phyloP scores from a whole-genome alignment of 2,888 invertebrate species.

The Venustoraphidia nigricollis region DNA sequence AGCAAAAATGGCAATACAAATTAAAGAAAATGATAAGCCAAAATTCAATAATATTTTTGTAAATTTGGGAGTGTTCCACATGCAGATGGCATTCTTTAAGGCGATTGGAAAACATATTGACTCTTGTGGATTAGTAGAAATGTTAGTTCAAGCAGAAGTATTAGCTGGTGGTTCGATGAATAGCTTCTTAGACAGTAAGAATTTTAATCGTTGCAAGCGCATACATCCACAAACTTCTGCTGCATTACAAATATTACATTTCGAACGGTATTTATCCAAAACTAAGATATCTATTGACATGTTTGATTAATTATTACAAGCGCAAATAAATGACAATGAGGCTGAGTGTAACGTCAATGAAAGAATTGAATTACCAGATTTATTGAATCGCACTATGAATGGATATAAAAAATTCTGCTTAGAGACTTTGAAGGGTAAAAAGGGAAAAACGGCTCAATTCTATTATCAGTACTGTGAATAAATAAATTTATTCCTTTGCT shows the following conservation, averaged over 20 bases:
- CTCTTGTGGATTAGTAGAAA: constrained; percentile 7
- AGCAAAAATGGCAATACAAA: constrained; percentile 13
- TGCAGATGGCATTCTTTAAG: neutral
- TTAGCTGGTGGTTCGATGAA: constrained; percentile 17
- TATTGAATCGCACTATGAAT: constrained; percentile 11
- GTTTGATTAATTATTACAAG: constrained; percentile 12
- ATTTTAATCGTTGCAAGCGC: constrained; percentile 19
- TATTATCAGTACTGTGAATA: constrained; percentile 1
- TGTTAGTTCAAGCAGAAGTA: constrained; percentile 16
- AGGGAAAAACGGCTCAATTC: constrained; percentile 13
- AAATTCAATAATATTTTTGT: constrained; percentile 17
- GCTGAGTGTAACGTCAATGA: constrained; percentile 8
- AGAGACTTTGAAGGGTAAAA: constrained; percentile 9
- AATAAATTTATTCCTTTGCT: too few species aligned
- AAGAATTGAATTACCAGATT: constrained; percentile 14
- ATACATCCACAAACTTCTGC: constrained; percentile 16
- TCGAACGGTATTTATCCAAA: constrained; percentile 14
- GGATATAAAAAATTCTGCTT: constrained; percentile 13
- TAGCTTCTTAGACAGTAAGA: constrained; percentile 18
- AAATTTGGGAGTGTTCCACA: constrained; percentile 13
- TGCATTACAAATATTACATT: constrained; percentile 18
- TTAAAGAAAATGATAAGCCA: constrained; percentile 16
- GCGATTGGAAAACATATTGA: neutral
- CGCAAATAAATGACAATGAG: constrained; percentile 12
- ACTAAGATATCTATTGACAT: constrained; percentile 7